Percentiles rank a stretch among this genome's conserved stretches.
These are phyloP conservation scores for Harpagifer antarcticus DNA, from an alignment of 2,797 vertebrate genomes.

Conservation along the genomic window DNA sequence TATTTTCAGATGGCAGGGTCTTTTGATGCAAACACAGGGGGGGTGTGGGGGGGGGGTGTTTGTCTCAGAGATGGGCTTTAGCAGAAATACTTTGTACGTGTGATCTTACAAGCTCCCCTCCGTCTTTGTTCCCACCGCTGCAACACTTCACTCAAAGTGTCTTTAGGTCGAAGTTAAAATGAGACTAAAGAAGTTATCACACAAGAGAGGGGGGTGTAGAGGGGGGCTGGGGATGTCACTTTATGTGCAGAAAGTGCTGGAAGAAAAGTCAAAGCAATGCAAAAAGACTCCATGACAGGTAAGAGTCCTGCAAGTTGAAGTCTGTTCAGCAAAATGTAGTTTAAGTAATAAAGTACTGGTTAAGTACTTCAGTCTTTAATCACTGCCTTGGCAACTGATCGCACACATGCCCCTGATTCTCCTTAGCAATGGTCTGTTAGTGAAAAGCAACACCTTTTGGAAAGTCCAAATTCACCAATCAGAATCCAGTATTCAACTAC, in stretches of 20 bases:
- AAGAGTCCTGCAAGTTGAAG: no score
- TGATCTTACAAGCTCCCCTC: constrained; percentile 73
- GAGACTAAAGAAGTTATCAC: constrained; percentile 36
- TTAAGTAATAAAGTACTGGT: no score
- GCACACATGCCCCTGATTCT: no score
- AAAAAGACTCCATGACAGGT: no score
- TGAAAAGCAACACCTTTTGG: no score
- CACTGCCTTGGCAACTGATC: no score
- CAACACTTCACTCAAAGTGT: constrained; percentile 57
- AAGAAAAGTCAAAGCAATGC: no score
- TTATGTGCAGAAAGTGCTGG: constrained; percentile 45
- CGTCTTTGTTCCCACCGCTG: constrained; percentile 63
- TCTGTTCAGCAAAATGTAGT: no score
- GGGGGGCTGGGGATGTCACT: constrained; percentile 38
- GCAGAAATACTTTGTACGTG: constrained; percentile 74
- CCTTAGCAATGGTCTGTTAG: no score
- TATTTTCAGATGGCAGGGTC: constrained; percentile 81
- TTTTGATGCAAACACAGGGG: constrained; percentile 75
- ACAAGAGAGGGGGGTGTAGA: neutral
- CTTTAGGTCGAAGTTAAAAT: constrained; percentile 67
- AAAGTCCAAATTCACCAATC: no score
- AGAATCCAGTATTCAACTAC: no score
- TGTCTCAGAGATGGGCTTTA: constrained; percentile 75
- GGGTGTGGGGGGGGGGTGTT: constrained; percentile 61
- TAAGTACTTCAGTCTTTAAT: no score